Base-by-base conservation (phyloP, 2,113 vertebrate genomes). In the Callospermophilus lateralis region DNA sequence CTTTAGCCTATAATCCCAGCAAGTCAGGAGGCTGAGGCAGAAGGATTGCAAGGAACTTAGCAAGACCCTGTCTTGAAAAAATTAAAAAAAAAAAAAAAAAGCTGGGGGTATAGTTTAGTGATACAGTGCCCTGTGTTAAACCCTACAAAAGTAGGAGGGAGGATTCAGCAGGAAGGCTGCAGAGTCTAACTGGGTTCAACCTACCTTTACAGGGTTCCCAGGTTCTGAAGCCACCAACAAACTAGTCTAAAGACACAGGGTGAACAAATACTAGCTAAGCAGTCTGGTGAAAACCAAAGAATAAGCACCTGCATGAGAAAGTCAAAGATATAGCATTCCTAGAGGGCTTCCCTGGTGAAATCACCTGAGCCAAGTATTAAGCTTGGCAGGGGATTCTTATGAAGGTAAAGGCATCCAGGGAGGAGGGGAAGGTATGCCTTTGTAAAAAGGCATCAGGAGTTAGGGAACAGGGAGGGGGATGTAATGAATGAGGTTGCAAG, bases 91-190 rank as follows among this genome's bases (percentile, higher is more conserved):
- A 63, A 63, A 63, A 8, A 63, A 63, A 63, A 63, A 63, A 24
- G 61, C 61, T 63, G 24, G 24, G 58, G 24, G 9, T 28, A 28
- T 28, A 26, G 8, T 3, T 63, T 22, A 63, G 61, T 63, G 61
- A 24, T 63, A 28, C 24, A 63, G 61, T 1, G 6, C 61, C 22
- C 24, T 63, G 61, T 8, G 22, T 63, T 63, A 63, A 63, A 63
- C 24, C 22, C 61, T 4, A 63, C 24, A 63, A 63, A 28, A 63
- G 61, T 63, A 24, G 61, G 61, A 63, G 61, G 8, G 24, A 24
- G 70, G 37, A 90, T 74, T 97, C 74, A 72, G 48, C 63, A 96
- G 53, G 67, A 93, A 84, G 58, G 39, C 24, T 80, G 16, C 37
- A 51, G 13, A 6, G 16, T 86, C 78, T 78, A 86, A 86, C 0